phyloP scores from a whole-genome alignment of 2,888 invertebrate species.

The Ormyrus nitidulus region DNA sequence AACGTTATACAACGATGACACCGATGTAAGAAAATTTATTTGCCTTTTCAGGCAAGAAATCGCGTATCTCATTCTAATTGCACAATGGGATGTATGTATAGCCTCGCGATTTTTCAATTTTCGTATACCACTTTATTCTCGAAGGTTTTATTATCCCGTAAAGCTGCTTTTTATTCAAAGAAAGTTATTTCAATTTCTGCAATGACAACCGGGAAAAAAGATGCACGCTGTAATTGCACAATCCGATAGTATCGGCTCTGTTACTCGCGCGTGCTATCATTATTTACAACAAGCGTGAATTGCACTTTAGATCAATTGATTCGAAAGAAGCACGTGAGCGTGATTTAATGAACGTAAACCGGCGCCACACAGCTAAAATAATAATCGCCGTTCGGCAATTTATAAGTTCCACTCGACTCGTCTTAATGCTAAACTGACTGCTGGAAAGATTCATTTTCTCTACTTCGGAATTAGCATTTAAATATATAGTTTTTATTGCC shows the following conservation, averaged over 20 bases:
- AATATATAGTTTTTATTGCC: constrained; percentile 21
- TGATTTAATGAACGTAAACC: constrained; percentile 27
- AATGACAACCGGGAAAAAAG: neutral
- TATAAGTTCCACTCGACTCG: constrained; percentile 13
- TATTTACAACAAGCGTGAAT: constrained; percentile 18
- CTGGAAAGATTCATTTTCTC: constrained; percentile 24
- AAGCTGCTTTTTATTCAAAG: constrained; percentile 20
- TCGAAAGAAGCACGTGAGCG: constrained; percentile 12
- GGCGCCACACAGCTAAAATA: neutral
- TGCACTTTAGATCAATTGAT: constrained; percentile 16
- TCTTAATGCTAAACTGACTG: neutral
- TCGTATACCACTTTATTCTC: neutral
- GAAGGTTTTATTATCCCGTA: constrained; percentile 15
- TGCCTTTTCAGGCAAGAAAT: neutral
- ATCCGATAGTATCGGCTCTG: constrained; percentile 24
- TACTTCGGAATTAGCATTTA: constrained; percentile 20
- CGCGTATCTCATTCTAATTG: neutral
- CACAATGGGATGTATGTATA: neutral
- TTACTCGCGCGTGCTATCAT: neutral
- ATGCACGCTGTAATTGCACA: constrained; percentile 1
- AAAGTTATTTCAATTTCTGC: constrained; percentile 16
- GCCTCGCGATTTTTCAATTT: neutral
- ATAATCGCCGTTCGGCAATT: constrained; percentile 19
- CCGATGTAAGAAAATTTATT: neutral
- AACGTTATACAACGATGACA: neutral